Evolutionary conservation across 1,140 invertebrate genomes (phyloP), one percentile per base, ranked within the genome.

Genomic region (Zaprionus africanus): DNA sequence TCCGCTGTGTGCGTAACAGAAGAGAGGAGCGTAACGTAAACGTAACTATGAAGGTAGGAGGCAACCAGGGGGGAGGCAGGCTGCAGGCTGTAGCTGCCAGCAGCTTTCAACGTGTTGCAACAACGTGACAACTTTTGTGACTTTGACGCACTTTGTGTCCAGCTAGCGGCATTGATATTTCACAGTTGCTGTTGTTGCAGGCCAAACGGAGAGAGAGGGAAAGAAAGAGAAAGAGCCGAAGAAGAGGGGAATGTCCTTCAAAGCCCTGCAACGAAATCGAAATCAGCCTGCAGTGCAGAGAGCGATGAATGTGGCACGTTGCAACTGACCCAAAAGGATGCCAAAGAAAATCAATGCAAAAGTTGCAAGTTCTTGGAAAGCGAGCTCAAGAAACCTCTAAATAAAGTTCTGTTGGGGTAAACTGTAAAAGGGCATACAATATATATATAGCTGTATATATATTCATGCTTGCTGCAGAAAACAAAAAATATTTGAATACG

Each of bases 91-190:
- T 7, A n/a, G 41, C 41, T 43, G 41, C n/a, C 41, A 46, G n/a
- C 41, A 17, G 41, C 41, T 17, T 46, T 46, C 41, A 46, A 46
- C 62, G 75, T 61, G 69, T 73, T 73, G 70, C 75, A 76, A 64
- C 67, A 77, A 77, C 75, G 75, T 77, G 75, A 77, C 75, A 77
- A 61, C 57, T 57, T 59, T 74, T 54, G 51, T 56, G 53, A 72
- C 62, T 73, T 41, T 77, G 75, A 77, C 69, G 63, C 70, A 72
- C 69, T 73, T 77, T 77, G 74, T 72, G 75, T 57, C 75, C 69
- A 73, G 56, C 62, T 41, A 34, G 38, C 56, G 17, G 67, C 68
- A 64, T 64, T 64, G 67, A 61, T 53, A 70, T 75, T 76, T 73
- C 41, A n/a, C 22, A 53, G 57, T 38, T 76, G 81, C 69, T 83